Base-by-base conservation (phyloP, 2,888 invertebrate genomes). In the Strigamia transsilvanica region DNA sequence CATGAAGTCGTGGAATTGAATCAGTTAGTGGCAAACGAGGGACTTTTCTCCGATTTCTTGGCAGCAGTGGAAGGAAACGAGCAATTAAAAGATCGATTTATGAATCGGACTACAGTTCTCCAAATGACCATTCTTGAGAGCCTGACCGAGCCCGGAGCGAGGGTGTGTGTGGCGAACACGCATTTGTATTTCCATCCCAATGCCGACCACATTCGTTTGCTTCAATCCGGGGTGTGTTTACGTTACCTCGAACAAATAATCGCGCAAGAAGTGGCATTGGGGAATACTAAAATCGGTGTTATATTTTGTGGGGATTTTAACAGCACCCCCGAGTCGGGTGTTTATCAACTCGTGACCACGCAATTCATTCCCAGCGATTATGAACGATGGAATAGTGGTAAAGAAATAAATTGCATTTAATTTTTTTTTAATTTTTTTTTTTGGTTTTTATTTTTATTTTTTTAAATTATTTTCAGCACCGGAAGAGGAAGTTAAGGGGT, bases 271-370 rank as follows among this genome's bases (percentile, higher is more conserved):
- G 84, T 84, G 82, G 83, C 85, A 9, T 9, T 88, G 6, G 85
- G 87, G 0, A 86, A 87, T n/a, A 86, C 87, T n/a, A 88, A 89
- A 46, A 89, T 94, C 38, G 91, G 93, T 1, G 86, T 96, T 0
- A 88, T 98, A 82, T 91, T 96, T 85, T 95, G 95, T 88, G 98
- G 98, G 0, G 98, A 98, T 88, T 97, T 98, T 86, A 98, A 98
- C 87, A 95, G 95, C 87, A 91, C 91, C 1, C 96, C 97, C 0
- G 92, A 93, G 81, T 93, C 93, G 87, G 95, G 94, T 0, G 92
- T 96, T 85, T 94, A 93, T 88, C 91, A 93, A 86, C 89, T 96
- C 81, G 92, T 94, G 88, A 94, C 93, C 0, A 90, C 91, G 61
- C 93, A 93, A 82, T 86, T 87, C 83, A 91, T 96, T 6, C 90